Base-by-base conservation (phyloP, 1,140 invertebrate genomes). In the Procambarus virginalis region DNA sequence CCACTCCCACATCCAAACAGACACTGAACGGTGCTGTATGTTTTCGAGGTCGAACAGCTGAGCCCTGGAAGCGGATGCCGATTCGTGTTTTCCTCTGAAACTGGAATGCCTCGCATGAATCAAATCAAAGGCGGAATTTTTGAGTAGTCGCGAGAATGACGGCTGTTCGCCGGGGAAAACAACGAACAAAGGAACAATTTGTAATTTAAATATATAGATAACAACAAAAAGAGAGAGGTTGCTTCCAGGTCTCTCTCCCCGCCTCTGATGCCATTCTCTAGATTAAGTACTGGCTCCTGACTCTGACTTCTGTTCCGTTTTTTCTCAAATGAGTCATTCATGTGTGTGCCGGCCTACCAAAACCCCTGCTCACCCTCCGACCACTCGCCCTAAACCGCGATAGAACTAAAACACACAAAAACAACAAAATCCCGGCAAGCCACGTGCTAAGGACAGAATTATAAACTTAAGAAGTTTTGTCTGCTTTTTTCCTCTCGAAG, bases 1-100 rank as follows among this genome's bases (percentile, higher is more conserved):
- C 51, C 73, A 76, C 84, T 77, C 73, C 75, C 84, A 85, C 84
- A 73, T 46, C 84, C 55, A 22, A 58, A 55, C 46, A 75, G 70
- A 76, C 84, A 85, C 84, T 85, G 84, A 85, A 77, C 70, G 75
- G 84, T 85, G 84, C 73, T 85, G 22, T 58, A 81, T 84, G 70
- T 85, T 85, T 58, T 85, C 84, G 73, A 85, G 84, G 84, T 85
- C 84, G 84, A 85, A 85, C 84, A 85, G 84, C 84, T 85, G 84
- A 85, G 84, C 17, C 73, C 55, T 51, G 73, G 75, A 85, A 55
- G 51, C 22, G 10, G 84, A 51, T 85, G 73, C 84, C 84, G 77
- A 20, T 60, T 85, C 77, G 49, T 75, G 49, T 76, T 85, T 85
- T 85, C 75, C 73, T 45, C 0, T 6, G 68, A 34, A 34, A 22